These are phyloP conservation scores for Megalopta genalis DNA, from an alignment of 1,140 invertebrate genomes.

Conservation along the genomic window DNA sequence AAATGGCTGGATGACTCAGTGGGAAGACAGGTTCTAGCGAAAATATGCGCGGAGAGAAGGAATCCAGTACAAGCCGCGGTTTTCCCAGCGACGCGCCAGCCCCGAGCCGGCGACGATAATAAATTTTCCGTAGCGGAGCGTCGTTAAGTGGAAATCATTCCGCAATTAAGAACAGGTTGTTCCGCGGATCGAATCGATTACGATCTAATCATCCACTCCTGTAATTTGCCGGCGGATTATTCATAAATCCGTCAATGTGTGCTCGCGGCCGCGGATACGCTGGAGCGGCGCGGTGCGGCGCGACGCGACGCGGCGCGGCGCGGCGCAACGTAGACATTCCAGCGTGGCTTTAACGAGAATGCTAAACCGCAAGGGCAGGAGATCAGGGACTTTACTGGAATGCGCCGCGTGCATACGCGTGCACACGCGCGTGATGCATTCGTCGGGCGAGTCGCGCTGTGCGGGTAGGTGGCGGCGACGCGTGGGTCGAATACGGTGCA, in stretches of 20 bases:
- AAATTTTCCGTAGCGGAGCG: conserved; percentile 22
- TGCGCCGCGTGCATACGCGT: conserved; percentile 29
- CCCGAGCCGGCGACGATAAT: not conserved
- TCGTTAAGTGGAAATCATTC: conserved; percentile 30
- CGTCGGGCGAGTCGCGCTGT: not conserved
- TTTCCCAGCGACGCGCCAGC: not conserved
- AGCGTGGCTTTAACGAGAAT: conserved; percentile 40
- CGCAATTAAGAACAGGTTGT: conserved; percentile 41
- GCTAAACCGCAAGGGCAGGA: conserved; percentile 46
- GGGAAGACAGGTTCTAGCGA: too few species aligned
- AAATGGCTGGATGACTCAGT: too few species aligned
- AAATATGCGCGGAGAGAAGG: too few species aligned
- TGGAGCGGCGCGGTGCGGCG: not conserved
- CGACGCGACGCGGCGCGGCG: too few species aligned
- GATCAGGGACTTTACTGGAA: conserved; percentile 52
- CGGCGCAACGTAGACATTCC: conserved; percentile 18
- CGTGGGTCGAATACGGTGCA: conserved; percentile 21
- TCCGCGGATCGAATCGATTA: conserved; percentile 39
- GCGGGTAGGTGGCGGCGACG: conserved; percentile 25
- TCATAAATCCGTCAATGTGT: conserved; percentile 40
- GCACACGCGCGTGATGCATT: conserved; percentile 21
- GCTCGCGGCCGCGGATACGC: not conserved
- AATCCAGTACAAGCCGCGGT: too few species aligned
- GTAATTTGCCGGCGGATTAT: conserved; percentile 36
- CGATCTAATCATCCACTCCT: conserved; percentile 28